phyloP scores from a whole-genome alignment of 2,888 invertebrate genomes.

The Asteroscopus sphinx region DNA sequence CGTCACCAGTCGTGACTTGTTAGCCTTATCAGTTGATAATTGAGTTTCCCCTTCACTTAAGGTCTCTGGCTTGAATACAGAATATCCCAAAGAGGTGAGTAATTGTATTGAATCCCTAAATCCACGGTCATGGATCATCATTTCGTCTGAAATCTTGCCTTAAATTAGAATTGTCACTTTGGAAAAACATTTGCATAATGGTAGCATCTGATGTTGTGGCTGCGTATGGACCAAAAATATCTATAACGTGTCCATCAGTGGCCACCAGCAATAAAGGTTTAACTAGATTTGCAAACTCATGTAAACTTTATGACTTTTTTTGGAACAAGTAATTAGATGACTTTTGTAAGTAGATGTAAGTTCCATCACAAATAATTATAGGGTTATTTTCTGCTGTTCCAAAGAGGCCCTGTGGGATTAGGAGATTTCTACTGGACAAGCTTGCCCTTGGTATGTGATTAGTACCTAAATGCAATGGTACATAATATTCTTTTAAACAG shows the following conservation, averaged over 20 bases:
- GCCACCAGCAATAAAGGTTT: conserved; percentile 7
- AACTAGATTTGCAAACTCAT: conserved; percentile 1
- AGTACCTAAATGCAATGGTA: conserved; percentile 8
- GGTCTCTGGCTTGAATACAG: too few relatives aligned
- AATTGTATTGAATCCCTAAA: too few relatives aligned
- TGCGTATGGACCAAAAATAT: conserved; percentile 3
- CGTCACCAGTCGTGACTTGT: too few relatives aligned
- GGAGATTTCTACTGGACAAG: conserved; percentile 12
- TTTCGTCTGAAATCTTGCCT: too few relatives aligned
- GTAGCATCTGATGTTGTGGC: conserved; percentile 3
- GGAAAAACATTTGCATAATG: too few relatives aligned
- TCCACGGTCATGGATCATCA: too few relatives aligned
- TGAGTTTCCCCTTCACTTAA: too few relatives aligned
- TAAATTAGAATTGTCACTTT: too few relatives aligned
- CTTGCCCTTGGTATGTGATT: conserved; percentile 6
- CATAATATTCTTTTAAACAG: conserved; percentile 10
- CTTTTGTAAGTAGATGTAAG: conserved; percentile 6
- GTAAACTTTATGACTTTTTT: conserved; percentile 18
- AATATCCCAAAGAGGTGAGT: too few relatives aligned
- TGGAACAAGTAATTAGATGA: conserved; percentile 1
- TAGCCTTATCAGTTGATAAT: too few relatives aligned
- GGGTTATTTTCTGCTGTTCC: conserved; percentile 12
- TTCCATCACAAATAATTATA: conserved; percentile 7
- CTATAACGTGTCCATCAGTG: conserved; percentile 5
- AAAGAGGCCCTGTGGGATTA: conserved; percentile 9